Conservation (phyloP, 2,888 invertebrate genomes). For the Pristionchus japonicus region DNA sequence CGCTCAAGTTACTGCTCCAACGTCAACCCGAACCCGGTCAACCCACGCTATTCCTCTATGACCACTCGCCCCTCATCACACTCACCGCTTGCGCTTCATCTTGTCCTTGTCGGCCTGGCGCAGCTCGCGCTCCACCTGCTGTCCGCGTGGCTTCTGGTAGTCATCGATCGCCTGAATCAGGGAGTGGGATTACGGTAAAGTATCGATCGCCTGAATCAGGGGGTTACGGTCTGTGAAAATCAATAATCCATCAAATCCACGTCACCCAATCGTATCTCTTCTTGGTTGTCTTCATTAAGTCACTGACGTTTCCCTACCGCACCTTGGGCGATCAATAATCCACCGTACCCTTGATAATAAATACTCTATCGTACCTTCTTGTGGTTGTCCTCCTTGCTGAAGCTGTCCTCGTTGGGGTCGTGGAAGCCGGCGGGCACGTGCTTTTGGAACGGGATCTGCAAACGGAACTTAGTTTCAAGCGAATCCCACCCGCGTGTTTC, state of each 20-base stretch:
- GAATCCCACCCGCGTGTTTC: not conserved
- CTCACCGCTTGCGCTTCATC: constrained; percentile 86
- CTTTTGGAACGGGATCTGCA: constrained; percentile 84
- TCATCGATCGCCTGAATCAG: constrained; percentile 61
- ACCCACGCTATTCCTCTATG: not conserved
- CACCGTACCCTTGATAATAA: not conserved
- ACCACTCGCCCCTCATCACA: not conserved
- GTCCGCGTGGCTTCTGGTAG: constrained; percentile 63
- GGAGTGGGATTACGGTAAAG: too few species aligned
- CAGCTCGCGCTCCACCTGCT: constrained; percentile 81
- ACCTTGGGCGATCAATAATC: not conserved
- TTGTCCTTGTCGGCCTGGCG: constrained; percentile 95
- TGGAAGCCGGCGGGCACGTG: constrained; percentile 84
- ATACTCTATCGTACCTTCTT: constrained; percentile 51
- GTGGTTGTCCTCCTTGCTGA: constrained; percentile 57
- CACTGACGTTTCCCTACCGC: not conserved
- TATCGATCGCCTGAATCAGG: too few species aligned
- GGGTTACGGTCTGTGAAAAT: too few species aligned
- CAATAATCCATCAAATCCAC: too few species aligned
- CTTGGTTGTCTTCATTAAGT: too few species aligned
- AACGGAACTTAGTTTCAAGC: not conserved
- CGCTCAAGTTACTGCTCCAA: too few species aligned
- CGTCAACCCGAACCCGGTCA: too few species aligned
- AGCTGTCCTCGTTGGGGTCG: constrained; percentile 90
- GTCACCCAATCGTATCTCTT: too few species aligned